A percentile compares a stretch with the other conserved stretches of the same genome.
Conservation (phyloP, 2,888 invertebrate species). For the Nesidiocoris tenuis region DNA sequence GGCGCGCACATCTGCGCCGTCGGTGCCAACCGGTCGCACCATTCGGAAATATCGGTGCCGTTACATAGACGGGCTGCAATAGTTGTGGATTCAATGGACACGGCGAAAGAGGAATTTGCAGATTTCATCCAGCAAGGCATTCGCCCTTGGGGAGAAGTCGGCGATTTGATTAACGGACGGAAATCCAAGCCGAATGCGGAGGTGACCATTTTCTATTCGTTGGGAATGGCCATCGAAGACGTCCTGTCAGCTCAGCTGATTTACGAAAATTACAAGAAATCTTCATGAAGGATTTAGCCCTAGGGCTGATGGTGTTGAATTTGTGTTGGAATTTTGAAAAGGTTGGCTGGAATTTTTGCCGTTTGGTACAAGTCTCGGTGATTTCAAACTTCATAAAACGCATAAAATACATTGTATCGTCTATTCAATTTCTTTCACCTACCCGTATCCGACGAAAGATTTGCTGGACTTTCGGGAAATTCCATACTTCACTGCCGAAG, state of each 20-base stretch:
- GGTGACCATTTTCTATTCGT: conserved; percentile 19
- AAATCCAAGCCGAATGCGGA: neutral
- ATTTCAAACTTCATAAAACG: too few relatives aligned
- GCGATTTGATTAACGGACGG: conserved; percentile 6
- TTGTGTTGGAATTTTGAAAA: too few relatives aligned
- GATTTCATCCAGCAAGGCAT: conserved; percentile 58
- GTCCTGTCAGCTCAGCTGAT: conserved; percentile 23
- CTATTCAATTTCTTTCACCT: too few relatives aligned
- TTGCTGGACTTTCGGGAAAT: too few relatives aligned
- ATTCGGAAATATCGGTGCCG: conserved; percentile 59
- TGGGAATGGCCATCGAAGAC: conserved; percentile 35
- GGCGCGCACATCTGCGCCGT: conserved; percentile 57
- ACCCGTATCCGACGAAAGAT: too few relatives aligned
- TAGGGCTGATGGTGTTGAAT: too few relatives aligned
- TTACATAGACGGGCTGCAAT: conserved; percentile 57
- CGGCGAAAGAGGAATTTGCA: conserved; percentile 59
- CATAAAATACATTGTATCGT: too few relatives aligned
- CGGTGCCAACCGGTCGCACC: conserved; percentile 59
- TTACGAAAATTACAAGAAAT: conserved; percentile 10
- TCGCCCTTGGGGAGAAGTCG: conserved; percentile 27
- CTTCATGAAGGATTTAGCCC: neutral
- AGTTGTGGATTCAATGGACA: conserved; percentile 60
- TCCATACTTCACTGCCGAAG: too few relatives aligned
- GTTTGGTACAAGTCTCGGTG: too few relatives aligned
- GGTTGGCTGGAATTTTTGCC: too few relatives aligned